Evolutionary conservation across 2,797 vertebrate species (phyloP).

Genomic region (Aulostomus chinensis): DNA sequence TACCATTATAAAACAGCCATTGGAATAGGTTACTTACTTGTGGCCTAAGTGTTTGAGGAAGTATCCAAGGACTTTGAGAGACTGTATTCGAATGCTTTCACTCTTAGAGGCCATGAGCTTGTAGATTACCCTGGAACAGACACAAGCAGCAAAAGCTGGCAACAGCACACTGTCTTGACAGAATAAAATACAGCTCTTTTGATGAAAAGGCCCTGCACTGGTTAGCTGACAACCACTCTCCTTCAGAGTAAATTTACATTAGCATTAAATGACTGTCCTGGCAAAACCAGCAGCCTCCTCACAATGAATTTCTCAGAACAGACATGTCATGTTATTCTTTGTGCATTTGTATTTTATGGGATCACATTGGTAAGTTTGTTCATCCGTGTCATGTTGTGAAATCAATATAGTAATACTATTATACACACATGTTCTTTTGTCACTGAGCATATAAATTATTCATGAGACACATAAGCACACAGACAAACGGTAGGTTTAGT

Average conservation of each 20-base stretch:
- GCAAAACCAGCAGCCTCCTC: constrained; percentile 39
- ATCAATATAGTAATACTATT: constrained; percentile 60
- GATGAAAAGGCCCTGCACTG: constrained; percentile 48
- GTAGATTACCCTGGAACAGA: constrained; percentile 90
- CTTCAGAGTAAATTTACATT: constrained; percentile 53
- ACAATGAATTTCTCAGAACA: constrained; percentile 24
- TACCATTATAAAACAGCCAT: neutral
- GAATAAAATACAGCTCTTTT: constrained; percentile 28
- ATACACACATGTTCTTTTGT: constrained; percentile 27
- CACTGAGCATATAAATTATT: constrained; percentile 52
- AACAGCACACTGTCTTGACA: constrained; percentile 34
- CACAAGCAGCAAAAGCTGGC: constrained; percentile 41
- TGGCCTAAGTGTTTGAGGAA: constrained; percentile 97
- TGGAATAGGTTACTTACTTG: constrained; percentile 86
- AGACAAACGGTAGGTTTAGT: constrained; percentile 33
- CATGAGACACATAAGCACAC: constrained; percentile 31
- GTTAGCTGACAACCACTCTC: constrained; percentile 52
- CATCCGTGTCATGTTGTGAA: constrained; percentile 47
- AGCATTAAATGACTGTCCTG: constrained; percentile 43
- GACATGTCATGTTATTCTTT: constrained; percentile 25
- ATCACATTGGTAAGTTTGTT: constrained; percentile 48
- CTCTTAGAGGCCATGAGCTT: constrained; percentile 96
- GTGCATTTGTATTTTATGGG: constrained; percentile 59
- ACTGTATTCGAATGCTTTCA: constrained; percentile 96
- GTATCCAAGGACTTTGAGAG: constrained; percentile 95